A percentile compares a stretch with the other conserved stretches of the same genome.
Conservation (phyloP, 2,113 vertebrate species). For the Daubentonia madagascariensis region DNA sequence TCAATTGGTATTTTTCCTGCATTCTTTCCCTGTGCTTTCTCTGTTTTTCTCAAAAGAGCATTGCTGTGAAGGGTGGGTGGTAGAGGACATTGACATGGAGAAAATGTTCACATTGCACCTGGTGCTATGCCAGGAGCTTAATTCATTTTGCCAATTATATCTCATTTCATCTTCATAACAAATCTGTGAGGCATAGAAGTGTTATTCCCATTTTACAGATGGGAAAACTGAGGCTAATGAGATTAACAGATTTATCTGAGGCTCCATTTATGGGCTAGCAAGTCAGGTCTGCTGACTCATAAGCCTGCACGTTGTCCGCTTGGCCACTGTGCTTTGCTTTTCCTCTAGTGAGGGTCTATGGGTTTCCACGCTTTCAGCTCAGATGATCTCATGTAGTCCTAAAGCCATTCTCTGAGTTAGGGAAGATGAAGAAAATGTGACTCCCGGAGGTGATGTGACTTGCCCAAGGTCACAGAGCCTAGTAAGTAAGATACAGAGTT, state of each 20-base stretch:
- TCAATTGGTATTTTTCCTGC: neutral
- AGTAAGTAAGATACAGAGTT: neutral
- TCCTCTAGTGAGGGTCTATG: neutral
- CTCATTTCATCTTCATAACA: neutral
- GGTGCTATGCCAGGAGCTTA: neutral
- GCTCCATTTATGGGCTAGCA: neutral
- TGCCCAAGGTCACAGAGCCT: neutral
- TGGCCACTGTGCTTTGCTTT: rapidly evolving
- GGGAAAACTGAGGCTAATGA: neutral
- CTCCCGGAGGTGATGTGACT: too few relatives aligned
- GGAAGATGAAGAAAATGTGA: neutral
- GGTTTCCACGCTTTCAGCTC: neutral
- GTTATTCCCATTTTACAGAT: neutral
- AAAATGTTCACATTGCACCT: neutral
- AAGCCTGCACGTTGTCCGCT: rapidly evolving
- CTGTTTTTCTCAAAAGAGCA: neutral
- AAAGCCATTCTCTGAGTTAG: rapidly evolving
- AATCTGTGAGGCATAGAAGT: neutral
- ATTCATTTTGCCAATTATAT: neutral
- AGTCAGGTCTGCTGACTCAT: rapidly evolving
- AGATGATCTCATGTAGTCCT: rapidly evolving
- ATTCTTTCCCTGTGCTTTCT: neutral
- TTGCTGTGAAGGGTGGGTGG: neutral
- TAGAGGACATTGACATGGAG: rapidly evolving
- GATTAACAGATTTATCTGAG: neutral